Conservation (phyloP, 2,888 invertebrate species). For the Actias luna region DNA sequence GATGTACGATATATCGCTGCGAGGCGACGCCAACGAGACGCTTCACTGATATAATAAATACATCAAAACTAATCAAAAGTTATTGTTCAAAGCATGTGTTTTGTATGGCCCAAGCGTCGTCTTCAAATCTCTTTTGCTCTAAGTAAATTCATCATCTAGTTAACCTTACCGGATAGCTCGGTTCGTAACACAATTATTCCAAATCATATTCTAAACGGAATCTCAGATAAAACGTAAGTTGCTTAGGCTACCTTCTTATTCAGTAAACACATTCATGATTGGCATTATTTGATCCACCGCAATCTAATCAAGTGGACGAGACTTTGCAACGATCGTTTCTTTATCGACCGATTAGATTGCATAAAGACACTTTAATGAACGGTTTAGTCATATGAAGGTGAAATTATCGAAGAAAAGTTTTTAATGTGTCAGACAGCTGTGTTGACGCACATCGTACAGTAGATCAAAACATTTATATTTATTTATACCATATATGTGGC, state of each 20-base stretch:
- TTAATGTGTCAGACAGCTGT: not conserved
- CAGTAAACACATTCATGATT: not conserved
- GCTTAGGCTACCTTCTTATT: not conserved
- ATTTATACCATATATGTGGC: not conserved
- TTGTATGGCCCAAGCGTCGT: not conserved
- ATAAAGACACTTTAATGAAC: not conserved
- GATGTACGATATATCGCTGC: not conserved
- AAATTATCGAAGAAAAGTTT: not conserved
- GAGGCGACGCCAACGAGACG: not conserved
- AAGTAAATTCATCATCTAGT: not conserved
- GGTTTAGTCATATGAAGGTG: not conserved
- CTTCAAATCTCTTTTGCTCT: not conserved
- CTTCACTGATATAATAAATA: not conserved
- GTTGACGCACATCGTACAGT: not conserved
- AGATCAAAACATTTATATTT: not conserved
- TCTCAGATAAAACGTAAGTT: not conserved
- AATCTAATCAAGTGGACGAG: not conserved
- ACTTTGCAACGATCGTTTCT: not conserved
- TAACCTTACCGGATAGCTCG: not conserved
- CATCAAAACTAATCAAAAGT: not conserved
- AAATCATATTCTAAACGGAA: not conserved
- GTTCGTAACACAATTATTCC: not conserved
- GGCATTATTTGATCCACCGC: not conserved
- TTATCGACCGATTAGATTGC: not conserved
- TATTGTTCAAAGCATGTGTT: not conserved